Evolutionary conservation across 2,113 vertebrate genomes (phyloP), one percentile per base, ranked within the genome.

Genomic region (Phoenicopterus ruber): DNA sequence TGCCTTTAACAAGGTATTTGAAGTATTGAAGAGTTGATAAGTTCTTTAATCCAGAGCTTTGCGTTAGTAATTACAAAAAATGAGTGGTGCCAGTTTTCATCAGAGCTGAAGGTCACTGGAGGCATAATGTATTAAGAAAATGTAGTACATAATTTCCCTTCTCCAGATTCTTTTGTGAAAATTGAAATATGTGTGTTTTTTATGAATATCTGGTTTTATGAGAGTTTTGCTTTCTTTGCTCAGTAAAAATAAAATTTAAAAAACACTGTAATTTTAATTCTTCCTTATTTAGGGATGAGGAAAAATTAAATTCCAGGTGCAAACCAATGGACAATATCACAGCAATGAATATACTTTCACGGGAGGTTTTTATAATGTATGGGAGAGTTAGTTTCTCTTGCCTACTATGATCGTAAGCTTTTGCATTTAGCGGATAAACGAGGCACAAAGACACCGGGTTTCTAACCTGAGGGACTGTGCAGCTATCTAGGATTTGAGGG

Each of bases 1-100:
- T 90, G 46, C 61, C 24, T 77, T 88, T 66, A 86, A 90, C 38
- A 38, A 31, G 3, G 1, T 62, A 67, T 96, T 86, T 93, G 59
- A 94, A 88, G 61, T 92, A 57, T 24, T 70, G 73, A 88, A 58
- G 73, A 71, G 59, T 67, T 88, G 74, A 58, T 86, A 86, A 90
- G 46, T 47, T 76, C 28, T 93, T 76, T 58, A 54, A 94, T 54
- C 65, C 74, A 66, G 66, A 72, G 78, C 84, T 93, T 91, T 85
- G 52, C 93, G 78, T 54, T 65, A 79, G 73, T 85, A 91, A 96
- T 91, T 88, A 67, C 87, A 85, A 42, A 88, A 94, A 90, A 88
- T 26, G 47, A 87, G 20, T 42, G 49, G 54, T 93, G 71, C 50
- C 59, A 66, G 36, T 92, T 95, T 93, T 82, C 2, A 0, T 72